phyloP scores from a whole-genome alignment of 2,797 vertebrate genomes.

The Myotis myotis region DNA sequence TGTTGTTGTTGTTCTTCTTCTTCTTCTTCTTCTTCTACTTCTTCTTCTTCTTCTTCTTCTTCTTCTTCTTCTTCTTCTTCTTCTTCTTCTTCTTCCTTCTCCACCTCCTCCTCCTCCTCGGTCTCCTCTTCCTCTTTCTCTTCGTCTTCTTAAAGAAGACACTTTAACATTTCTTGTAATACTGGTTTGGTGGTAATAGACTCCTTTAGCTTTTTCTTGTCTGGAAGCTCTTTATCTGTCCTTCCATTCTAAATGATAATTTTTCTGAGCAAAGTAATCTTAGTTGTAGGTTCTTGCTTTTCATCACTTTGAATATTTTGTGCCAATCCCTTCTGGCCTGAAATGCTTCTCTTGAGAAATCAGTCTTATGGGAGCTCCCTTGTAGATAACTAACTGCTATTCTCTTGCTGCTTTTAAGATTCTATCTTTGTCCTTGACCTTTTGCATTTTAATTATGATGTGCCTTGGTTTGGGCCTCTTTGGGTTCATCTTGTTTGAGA shows the following conservation, averaged over 20 bases:
- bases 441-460: not conserved
- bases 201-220: not conserved
- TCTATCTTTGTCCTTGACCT: not conserved
- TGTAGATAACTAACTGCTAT: not conserved
- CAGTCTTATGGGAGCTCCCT: not conserved
- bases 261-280: not conserved
- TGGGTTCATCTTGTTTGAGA: not conserved
- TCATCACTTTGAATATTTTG: not conserved
- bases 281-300: not conserved
- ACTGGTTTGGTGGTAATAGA: not conserved
- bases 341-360: not conserved
- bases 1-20: not conserved
- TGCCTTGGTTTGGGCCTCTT: not conserved
- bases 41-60: too few species aligned
- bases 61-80: too few species aligned
- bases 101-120: rapidly evolving
- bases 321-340: not conserved
- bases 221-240: not conserved
- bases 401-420: not conserved
- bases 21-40: too few species aligned
- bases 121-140: rapidly evolving
- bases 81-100: rapidly evolving
- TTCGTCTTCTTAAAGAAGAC: not conserved
- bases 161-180: not conserved
- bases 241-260: not conserved